Evolutionary conservation across 2,888 invertebrate genomes (phyloP).

Genomic region (Apeira syringaria): DNA sequence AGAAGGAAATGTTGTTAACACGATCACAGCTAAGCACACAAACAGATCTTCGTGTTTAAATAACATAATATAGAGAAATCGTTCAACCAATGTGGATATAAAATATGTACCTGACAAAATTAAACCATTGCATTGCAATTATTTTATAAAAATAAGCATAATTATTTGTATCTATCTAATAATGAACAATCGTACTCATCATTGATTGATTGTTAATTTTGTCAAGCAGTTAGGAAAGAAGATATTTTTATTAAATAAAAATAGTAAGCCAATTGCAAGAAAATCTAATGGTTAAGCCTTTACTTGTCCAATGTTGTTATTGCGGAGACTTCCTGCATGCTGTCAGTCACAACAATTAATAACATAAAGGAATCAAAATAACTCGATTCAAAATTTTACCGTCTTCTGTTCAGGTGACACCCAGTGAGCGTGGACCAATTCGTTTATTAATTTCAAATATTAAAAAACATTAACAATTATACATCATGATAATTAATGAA

Average conservation of each 20-base stretch:
- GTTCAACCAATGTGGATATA: constrained; percentile 31
- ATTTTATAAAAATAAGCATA: too few relatives aligned
- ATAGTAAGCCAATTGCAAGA: constrained; percentile 73
- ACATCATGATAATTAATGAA: constrained; percentile 23
- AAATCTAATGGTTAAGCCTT: constrained; percentile 63
- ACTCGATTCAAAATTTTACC: constrained; percentile 72
- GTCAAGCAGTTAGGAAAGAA: constrained; percentile 41
- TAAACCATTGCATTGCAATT: constrained; percentile 18
- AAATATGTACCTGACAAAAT: constrained; percentile 45
- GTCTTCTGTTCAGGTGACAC: constrained; percentile 80
- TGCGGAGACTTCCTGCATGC: constrained; percentile 61
- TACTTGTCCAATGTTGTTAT: constrained; percentile 59
- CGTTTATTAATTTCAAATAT: constrained; percentile 52
- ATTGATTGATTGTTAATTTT: constrained; percentile 34
- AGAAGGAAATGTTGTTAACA: constrained; percentile 65
- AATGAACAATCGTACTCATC: too few relatives aligned
- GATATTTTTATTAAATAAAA: constrained; percentile 66
- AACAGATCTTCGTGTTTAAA: constrained; percentile 33
- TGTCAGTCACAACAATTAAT: constrained; percentile 77
- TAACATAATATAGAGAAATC: constrained; percentile 35
- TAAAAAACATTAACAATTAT: constrained; percentile 24
- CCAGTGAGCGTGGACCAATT: constrained; percentile 77
- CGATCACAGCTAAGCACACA: constrained; percentile 77
- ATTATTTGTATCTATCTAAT: too few relatives aligned
- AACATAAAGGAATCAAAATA: constrained; percentile 56